These are phyloP conservation scores for Ophion ventricosus DNA, from an alignment of 2,888 invertebrate species.

Conservation along the genomic window DNA sequence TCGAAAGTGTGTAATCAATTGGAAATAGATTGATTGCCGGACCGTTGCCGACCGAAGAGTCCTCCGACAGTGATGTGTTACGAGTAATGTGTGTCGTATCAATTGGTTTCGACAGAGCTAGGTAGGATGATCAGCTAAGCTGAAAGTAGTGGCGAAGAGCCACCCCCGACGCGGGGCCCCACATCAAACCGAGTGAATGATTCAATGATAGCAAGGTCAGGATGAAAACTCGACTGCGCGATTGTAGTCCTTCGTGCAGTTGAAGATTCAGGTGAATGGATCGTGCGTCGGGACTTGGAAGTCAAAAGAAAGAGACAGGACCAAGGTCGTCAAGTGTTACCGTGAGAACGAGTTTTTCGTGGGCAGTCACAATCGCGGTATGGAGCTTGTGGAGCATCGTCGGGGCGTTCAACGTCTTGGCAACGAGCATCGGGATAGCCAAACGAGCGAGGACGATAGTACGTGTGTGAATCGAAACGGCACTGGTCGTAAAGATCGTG, in stretches of 20 bases:
- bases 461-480: constrained; percentile 63
- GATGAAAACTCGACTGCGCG: constrained; percentile 71
- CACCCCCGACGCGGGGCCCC: not conserved
- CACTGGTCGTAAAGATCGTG: constrained; percentile 56
- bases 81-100: not conserved
- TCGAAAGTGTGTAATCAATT: constrained; percentile 34
- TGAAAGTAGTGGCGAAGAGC: not conserved
- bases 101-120: not conserved
- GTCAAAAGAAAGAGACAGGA: constrained; percentile 22
- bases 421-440: constrained; percentile 61
- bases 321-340: constrained; percentile 11
- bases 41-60: not conserved
- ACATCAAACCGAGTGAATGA: constrained; percentile 7
- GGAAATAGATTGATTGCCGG: not conserved
- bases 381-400: constrained; percentile 69
- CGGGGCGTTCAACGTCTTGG: constrained; percentile 67
- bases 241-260: constrained; percentile 59
- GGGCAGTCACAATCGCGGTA: constrained; percentile 41
- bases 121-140: constrained; percentile 26
- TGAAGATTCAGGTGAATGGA: constrained; percentile 62
- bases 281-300: not conserved
- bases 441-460: constrained; percentile 69
- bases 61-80: not conserved
- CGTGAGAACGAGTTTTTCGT: constrained; percentile 15
- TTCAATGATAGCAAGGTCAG: constrained; percentile 36